Percentiles rank a stretch among this genome's conserved stretches.
Evolutionary conservation across 2,888 invertebrate genomes (phyloP).

Genomic region (Pogonocherus hispidulus): DNA sequence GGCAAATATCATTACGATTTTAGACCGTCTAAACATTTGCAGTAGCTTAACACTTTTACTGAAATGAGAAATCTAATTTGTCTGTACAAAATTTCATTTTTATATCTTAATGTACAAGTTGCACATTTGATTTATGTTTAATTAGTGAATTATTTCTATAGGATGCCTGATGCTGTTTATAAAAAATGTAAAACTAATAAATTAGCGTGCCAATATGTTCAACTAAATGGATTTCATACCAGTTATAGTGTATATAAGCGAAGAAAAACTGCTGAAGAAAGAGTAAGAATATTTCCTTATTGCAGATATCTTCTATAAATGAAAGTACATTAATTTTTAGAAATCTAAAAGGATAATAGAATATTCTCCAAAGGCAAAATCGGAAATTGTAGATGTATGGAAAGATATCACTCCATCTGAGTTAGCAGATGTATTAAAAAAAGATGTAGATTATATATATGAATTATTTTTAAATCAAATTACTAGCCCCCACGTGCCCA

Average conservation of each 20-base stretch:
- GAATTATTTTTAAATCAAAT: slow-evolving; percentile 63
- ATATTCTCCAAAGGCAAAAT: slow-evolving; percentile 74
- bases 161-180: slow-evolving; percentile 33
- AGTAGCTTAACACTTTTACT: too few relatives aligned
- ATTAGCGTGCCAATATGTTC: slow-evolving; percentile 16
- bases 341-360: slow-evolving; percentile 72
- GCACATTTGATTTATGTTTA: not conserved
- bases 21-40: too few relatives aligned
- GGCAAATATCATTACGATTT: too few relatives aligned
- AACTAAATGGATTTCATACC: slow-evolving; percentile 56
- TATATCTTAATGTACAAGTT: not conserved
- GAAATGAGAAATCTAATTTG: too few relatives aligned
- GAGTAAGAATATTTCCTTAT: slow-evolving; percentile 38
- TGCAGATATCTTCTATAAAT: slow-evolving; percentile 16
- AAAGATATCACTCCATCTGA: slow-evolving; percentile 84
- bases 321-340: slow-evolving; percentile 59
- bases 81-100: too few relatives aligned
- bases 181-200: slow-evolving; percentile 33
- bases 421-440: slow-evolving; percentile 76
- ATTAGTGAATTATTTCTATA: slow-evolving; percentile 16
- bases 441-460: slow-evolving; percentile 73
- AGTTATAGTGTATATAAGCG: slow-evolving; percentile 71
- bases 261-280: slow-evolving; percentile 75
- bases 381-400: slow-evolving; percentile 79
- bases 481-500: slow-evolving; percentile 54